These are phyloP conservation scores for Sitta carolinensis DNA, from an alignment of 2,797 vertebrate species.

Conservation along the genomic window DNA sequence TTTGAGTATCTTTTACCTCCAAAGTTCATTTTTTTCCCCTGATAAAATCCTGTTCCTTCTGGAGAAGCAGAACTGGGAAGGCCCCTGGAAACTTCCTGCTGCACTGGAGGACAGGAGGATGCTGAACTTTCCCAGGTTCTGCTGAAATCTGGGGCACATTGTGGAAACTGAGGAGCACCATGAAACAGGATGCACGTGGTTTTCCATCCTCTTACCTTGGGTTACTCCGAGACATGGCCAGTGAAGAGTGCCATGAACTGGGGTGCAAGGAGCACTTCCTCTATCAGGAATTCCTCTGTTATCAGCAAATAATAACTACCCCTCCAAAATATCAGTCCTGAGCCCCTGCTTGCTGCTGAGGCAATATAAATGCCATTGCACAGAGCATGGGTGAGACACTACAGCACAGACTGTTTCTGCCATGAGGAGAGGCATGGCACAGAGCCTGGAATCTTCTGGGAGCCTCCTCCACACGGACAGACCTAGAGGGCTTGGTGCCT, in stretches of 20 bases:
- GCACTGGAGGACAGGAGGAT: background rate
- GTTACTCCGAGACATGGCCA: background rate
- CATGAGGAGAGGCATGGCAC: background rate
- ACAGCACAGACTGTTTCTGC: background rate
- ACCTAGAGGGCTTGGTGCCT: background rate
- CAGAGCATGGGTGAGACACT: background rate
- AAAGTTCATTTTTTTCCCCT: background rate
- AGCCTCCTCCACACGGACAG: background rate
- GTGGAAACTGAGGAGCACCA: background rate
- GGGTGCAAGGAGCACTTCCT: background rate
- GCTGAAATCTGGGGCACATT: fast-evolving
- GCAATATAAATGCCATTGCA: background rate
- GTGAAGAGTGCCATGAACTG: background rate
- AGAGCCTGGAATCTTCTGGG: background rate
- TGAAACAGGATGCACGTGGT: background rate
- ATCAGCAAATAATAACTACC: background rate
- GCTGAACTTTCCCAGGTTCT: background rate
- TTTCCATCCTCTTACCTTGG: background rate
- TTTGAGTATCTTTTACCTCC: background rate
- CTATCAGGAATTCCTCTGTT: background rate
- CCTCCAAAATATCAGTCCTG: background rate
- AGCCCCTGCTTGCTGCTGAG: background rate
- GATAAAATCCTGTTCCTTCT: background rate
- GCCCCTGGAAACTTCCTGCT: background rate
- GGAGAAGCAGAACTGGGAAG: background rate